phyloP scores from a whole-genome alignment of 2,888 invertebrate species.

The Heliconius erato region DNA sequence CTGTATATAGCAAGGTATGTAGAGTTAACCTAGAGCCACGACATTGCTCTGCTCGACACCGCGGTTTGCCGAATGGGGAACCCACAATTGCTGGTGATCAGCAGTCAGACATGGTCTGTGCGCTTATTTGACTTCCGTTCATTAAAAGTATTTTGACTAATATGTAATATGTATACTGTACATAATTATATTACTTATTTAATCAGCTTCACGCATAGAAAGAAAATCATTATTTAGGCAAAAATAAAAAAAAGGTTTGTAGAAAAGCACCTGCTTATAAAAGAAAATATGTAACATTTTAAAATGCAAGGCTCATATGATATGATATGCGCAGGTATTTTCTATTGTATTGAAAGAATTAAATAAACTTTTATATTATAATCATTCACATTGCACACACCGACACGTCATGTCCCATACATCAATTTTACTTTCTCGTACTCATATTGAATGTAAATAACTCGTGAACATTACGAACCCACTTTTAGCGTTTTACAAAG shows the following conservation, averaged over 20 bases:
- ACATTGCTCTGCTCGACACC: too few species aligned
- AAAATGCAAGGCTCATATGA: neutral
- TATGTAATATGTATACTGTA: too few species aligned
- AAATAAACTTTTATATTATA: constrained; percentile 6
- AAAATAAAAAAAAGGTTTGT: neutral
- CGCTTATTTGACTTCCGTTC: too few species aligned
- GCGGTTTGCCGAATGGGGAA: too few species aligned
- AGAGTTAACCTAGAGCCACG: too few species aligned
- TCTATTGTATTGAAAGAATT: constrained; percentile 1
- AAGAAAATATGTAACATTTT: neutral
- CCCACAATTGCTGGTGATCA: too few species aligned
- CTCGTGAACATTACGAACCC: constrained; percentile 17
- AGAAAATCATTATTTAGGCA: neutral
- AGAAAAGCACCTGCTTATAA: neutral
- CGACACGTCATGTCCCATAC: neutral
- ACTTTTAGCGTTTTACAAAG: constrained; percentile 26
- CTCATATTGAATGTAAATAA: constrained; percentile 19
- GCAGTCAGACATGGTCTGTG: too few species aligned
- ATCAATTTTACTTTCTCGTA: constrained; percentile 29
- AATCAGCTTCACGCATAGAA: too few species aligned
- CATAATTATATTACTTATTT: too few species aligned
- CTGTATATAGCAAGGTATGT: too few species aligned
- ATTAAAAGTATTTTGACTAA: too few species aligned
- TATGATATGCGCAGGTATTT: constrained; percentile 1
- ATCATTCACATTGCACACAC: neutral